Base-by-base conservation (phyloP, 2,888 invertebrate genomes). In the Lithophane leautieri region DNA sequence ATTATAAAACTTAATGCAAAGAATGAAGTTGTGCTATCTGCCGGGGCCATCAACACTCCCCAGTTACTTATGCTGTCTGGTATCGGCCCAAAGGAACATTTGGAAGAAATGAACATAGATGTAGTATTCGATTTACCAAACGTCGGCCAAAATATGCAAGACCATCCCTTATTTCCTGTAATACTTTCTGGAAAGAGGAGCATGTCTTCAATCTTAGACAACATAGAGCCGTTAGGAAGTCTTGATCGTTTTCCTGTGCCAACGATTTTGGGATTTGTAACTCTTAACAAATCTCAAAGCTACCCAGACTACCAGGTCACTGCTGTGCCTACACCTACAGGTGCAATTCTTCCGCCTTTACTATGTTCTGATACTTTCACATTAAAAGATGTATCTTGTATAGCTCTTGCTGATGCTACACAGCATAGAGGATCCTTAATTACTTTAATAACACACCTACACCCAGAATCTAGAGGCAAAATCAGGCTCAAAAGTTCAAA, bases 41-140 rank as follows among this genome's bases (percentile, higher is more conserved):
- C 94, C 14, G 94, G 94, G 4, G 84, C 92, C 22, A 82, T 94
- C 2, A 93, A 90, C 58, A 91, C 90, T 67, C 94, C 94, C 0
- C 90, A 94, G 70, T 61, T 94, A 12, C 79, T 94, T 12, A 94
- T 94, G 94, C 75, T 93, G 11, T 94, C 94, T 4, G 94, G 94
- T 4, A 88, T 94, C 34, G 94, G 94, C 14, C 92, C 93, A 2
- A 89, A 85, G 63, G 76, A 90, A 1, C 90, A 94, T 84, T 89
- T 94, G 28, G 50, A 88, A 61, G 86, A 91, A 76, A 81, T 90
- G 47, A 82, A 84, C 19, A 92, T 94, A 44, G 52, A 89, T 62
- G 79, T 92, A 0, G 25, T 91, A 16, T 52, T 90, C 6, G 78
- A 94, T 82, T 90, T 88, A 4, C 91, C 91, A 25, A 86, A 89